Conservation (phyloP, 2,113 vertebrate genomes). For the Todiramphus saurophagus region DNA sequence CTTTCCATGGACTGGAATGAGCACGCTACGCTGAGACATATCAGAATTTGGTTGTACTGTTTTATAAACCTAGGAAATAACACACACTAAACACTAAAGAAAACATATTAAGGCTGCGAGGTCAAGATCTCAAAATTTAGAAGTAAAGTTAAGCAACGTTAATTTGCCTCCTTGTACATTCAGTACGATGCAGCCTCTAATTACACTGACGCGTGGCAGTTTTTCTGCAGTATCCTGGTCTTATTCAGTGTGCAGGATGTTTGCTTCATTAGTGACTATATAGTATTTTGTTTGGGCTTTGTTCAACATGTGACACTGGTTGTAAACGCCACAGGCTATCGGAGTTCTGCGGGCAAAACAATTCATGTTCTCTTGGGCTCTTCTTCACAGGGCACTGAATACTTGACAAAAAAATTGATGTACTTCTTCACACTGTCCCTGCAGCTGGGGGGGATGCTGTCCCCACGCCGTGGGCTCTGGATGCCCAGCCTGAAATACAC, state of each 20-base stretch:
- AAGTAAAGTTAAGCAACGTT: not conserved
- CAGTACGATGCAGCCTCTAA: slow-evolving; percentile 45
- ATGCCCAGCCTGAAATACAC: not conserved
- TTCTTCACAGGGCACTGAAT: not conserved
- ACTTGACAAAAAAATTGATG: not conserved
- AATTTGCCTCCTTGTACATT: slow-evolving; percentile 37
- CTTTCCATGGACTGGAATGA: not conserved
- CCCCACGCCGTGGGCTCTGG: not conserved
- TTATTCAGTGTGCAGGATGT: slow-evolving; percentile 10
- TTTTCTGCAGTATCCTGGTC: not conserved
- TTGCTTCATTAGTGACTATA: slow-evolving; percentile 11
- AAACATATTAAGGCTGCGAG: not conserved
- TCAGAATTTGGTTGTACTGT: not conserved
- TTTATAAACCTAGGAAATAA: not conserved
- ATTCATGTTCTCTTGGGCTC: not conserved
- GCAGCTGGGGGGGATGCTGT: not conserved
- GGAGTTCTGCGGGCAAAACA: not conserved
- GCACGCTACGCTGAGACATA: not conserved
- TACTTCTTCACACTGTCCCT: not conserved
- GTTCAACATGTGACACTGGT: not conserved
- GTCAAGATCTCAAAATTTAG: not conserved
- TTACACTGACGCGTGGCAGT: slow-evolving; percentile 34
- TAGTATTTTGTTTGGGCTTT: slow-evolving; percentile 51
- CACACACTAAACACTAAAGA: not conserved
- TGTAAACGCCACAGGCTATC: not conserved